phyloP scores from a whole-genome alignment of 2,797 vertebrate genomes.

The Pseudomugil tenellus region DNA sequence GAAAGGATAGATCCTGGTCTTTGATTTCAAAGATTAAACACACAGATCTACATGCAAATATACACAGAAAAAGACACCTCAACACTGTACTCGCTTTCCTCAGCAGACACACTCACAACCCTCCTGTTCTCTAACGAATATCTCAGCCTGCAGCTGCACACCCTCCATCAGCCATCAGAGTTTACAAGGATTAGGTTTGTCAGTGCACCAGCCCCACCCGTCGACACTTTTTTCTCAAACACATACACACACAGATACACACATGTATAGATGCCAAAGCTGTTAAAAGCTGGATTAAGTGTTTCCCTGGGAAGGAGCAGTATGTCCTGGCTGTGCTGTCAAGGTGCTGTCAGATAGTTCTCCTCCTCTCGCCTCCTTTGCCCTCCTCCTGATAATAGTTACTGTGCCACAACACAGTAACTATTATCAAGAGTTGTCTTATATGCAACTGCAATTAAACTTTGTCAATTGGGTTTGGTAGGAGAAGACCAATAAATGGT shows the following conservation, averaged over 20 bases:
- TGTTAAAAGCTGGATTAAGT: slow-evolving; percentile 80
- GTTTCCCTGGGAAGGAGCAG: slow-evolving; percentile 65
- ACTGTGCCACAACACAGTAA: slow-evolving; percentile 34
- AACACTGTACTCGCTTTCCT: slow-evolving; percentile 9
- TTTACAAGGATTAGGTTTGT: slow-evolving; percentile 81
- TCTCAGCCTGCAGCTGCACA: slow-evolving; percentile 76
- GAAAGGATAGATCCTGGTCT: slow-evolving; percentile 29
- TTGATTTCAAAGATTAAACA: slow-evolving; percentile 27
- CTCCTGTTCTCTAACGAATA: slow-evolving; percentile 45
- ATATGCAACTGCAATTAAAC: slow-evolving; percentile 17
- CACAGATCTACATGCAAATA: not conserved
- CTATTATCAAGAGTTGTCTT: slow-evolving; percentile 28
- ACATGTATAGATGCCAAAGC: slow-evolving; percentile 66
- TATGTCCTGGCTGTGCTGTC: slow-evolving; percentile 64
- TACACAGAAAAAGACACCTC: slow-evolving; percentile 13
- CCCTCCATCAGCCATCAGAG: slow-evolving; percentile 73
- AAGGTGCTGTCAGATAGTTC: slow-evolving; percentile 67
- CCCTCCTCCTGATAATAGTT: slow-evolving; percentile 57
- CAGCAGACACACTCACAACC: slow-evolving; percentile 27
- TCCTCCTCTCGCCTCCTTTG: slow-evolving; percentile 48
- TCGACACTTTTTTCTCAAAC: slow-evolving; percentile 50
- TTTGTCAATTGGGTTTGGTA: not conserved
- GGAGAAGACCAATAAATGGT: not conserved
- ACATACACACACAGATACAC: slow-evolving; percentile 44
- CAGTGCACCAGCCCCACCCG: slow-evolving; percentile 59